Base-by-base conservation (phyloP, 2,888 invertebrate genomes). In the Drosophila austrosaltans region DNA sequence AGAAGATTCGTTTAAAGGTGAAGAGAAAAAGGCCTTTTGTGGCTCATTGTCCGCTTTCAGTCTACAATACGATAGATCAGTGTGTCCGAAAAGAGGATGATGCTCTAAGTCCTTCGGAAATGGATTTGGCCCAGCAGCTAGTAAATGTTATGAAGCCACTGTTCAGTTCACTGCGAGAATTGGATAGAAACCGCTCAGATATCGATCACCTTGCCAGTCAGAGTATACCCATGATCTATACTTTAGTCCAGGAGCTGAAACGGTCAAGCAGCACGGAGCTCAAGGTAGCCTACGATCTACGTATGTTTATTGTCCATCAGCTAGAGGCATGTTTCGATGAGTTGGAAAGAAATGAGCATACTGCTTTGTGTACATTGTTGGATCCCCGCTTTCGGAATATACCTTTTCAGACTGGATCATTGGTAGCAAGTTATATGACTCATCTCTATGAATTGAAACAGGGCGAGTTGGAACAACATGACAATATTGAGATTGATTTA, bases 381-480 rank as follows among this genome's bases (percentile, higher is more conserved):
- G 81, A 82, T 64, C 81, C 81, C 0, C 79, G 81, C 1, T 81
- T 79, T 30, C 82, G 82, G 0, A 81, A 78, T 25, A 74, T 74
- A 67, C 81, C 81, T 0, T 81, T 81, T 2, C 65, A 81, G 44
- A 79, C 30, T 36, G 53, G 57, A 1, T 5, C 66, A 1, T 8
- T 78, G 42, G 42, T 79, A 25, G 66, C 66, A 16, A 79, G 79
- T 58, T 82, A 81, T 61, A 76, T 78, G 78, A 68, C 72, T 2
- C 66, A 72, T 12, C 42, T 81, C 4, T 79, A 77, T n/a, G 72
- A 71, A 3, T 63, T 75, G 0, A 68, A 58, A 20, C 67, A 68
- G 20, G 78, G 72, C 16, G 71, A 56, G 7, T 60, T 25, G 0
- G 76, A 62, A 2, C 16, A 12, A 3, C 12, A 20, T 16, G 32